phyloP scores from a whole-genome alignment of 2,888 invertebrate species.

The Meandrusa payeni region DNA sequence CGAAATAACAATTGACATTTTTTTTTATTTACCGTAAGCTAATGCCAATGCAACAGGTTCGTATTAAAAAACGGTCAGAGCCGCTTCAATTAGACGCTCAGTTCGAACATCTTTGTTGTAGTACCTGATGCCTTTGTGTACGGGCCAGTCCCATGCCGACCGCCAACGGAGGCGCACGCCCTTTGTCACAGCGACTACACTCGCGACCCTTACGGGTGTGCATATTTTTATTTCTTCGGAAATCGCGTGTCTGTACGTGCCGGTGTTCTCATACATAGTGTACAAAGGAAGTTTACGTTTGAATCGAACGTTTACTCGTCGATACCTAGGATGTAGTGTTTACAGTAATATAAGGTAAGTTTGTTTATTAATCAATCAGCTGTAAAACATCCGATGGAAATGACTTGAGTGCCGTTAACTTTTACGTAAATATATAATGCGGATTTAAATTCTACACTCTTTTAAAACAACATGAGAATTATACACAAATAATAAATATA shows the following conservation, averaged over 20 bases:
- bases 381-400: constrained; percentile 38
- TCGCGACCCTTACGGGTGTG: constrained; percentile 51
- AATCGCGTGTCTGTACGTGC: constrained; percentile 50
- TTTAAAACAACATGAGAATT: too few species aligned
- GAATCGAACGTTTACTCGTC: constrained; percentile 46
- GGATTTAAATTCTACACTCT: too few species aligned
- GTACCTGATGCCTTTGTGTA: constrained; percentile 52
- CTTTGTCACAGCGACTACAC: constrained; percentile 43
- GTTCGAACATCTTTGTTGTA: constrained; percentile 41
- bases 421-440: too few species aligned
- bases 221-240: constrained; percentile 62
- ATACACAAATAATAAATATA: too few species aligned
- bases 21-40: too few species aligned
- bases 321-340: constrained; percentile 50
- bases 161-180: constrained; percentile 62
- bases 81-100: constrained; percentile 50
- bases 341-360: constrained; percentile 57
- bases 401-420: constrained; percentile 10
- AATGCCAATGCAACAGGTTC: constrained; percentile 18
- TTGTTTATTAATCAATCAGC: constrained; percentile 64
- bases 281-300: constrained; percentile 45
- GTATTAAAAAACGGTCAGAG: constrained; percentile 36
- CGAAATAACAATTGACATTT: too few species aligned
- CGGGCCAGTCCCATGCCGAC: constrained; percentile 53
- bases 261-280: constrained; percentile 34